Evolutionary conservation across 2,888 invertebrate species (phyloP).

Genomic region (Xestia rhomboidea): DNA sequence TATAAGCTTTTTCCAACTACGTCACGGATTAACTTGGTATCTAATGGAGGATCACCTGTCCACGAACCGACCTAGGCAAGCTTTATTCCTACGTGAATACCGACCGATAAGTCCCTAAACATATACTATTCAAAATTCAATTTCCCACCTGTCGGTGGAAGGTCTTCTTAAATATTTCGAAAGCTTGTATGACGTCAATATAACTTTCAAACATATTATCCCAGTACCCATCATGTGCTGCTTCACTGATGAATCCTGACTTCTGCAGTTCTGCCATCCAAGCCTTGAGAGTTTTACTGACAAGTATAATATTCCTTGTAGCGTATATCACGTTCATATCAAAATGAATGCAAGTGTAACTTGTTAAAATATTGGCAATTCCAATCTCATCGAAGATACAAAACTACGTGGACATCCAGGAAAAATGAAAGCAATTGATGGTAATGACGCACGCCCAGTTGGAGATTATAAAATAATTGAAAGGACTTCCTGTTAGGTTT

Average conservation of each 20-base stretch:
- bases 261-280: conserved; percentile 15
- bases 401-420: neutral
- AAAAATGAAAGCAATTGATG: conserved; percentile 4
- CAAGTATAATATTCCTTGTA: conserved; percentile 11
- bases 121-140: neutral
- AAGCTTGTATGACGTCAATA: conserved; percentile 12
- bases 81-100: neutral
- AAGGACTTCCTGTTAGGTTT: conserved; percentile 9
- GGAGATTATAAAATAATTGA: neutral
- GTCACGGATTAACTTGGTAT: neutral
- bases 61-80: neutral
- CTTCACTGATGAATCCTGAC: neutral
- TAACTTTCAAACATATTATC: conserved; percentile 21
- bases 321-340: conserved; percentile 25
- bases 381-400: neutral
- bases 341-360: conserved; percentile 11
- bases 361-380: neutral
- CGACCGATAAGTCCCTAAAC: neutral
- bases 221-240: conserved; percentile 17
- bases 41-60: neutral
- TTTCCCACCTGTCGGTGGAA: conserved; percentile 4
- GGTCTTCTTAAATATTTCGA: conserved; percentile 25
- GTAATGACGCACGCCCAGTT: conserved; percentile 25
- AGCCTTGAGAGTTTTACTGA: neutral
- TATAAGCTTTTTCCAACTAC: no score